Base-by-base conservation (phyloP, 2,888 invertebrate genomes). In the Parasteatoda lunata region DNA sequence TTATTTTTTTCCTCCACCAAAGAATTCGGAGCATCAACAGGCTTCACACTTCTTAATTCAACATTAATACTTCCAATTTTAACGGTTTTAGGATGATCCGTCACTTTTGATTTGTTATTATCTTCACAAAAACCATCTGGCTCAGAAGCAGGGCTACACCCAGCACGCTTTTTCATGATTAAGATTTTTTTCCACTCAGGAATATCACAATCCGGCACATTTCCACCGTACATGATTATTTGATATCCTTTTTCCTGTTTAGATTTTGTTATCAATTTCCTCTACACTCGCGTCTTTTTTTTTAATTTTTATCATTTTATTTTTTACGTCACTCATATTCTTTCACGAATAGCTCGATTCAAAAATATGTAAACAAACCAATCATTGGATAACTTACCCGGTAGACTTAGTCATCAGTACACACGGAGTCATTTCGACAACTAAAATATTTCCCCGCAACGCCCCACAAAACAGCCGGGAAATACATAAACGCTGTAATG, bases 131-230 rank as follows among this genome's bases (percentile, higher is more conserved):
- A 52, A 77, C 76, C 66, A 86, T 79, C 86, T 81, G 71, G 81
- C 47, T 84, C 84, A 52, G 15, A 30, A 30, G n/a, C 69, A 78
- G 64, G 51, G 54, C 8, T 69, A 51, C 48, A 49, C n/a, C 79
- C 88, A 15, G 88, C 88, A 45, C 88, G 83, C 64, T 88, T 88
- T 52, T 83, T 88, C 83, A 88, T 83, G 49, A 88, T 88, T 15
- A 88, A 52, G 59, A 81, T 52, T 72, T 84, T 84, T 76, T 88
- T 88, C 88, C 88, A 88, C 71, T 84, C 88, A 13, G 88, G 88
- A 30, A 88, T 88, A 68, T 86, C 86, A 45, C 45, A 69, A n/a
- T 66, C 15, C 13, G 85, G 73, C 15, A 52, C 73, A 64, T 81
- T 64, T 68, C 86, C 86, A 13, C 81, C 81, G 72, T 72, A 86